Evolutionary conservation across 2,113 vertebrate genomes (phyloP).

Genomic region (Misgurnus anguillicaudatus): DNA sequence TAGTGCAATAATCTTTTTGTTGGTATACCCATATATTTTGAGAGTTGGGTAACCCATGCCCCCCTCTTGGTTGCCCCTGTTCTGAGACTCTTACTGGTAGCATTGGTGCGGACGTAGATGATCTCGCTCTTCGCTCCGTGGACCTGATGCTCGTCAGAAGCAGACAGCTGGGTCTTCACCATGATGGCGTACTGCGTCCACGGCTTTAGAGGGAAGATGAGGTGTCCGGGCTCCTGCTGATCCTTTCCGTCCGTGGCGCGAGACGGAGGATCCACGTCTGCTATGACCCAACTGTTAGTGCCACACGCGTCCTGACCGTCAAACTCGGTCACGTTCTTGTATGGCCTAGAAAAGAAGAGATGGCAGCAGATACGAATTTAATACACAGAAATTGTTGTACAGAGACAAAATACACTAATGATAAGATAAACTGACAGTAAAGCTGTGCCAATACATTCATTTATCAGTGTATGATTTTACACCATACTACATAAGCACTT

Average conservation of each 20-base stretch:
- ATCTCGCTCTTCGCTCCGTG: conserved; percentile 94
- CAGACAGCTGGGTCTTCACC: conserved; percentile 92
- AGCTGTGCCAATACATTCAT: too few species aligned
- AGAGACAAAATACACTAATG: neutral
- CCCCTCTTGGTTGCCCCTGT: too few species aligned
- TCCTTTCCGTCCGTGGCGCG: conserved; percentile 47
- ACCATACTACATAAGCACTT: too few species aligned
- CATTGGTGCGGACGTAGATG: conserved; percentile 91
- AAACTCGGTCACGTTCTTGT: conserved; percentile 93
- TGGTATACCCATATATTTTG: too few species aligned
- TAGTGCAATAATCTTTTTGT: too few species aligned
- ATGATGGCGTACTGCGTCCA: conserved; percentile 98
- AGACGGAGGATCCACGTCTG: conserved; percentile 89
- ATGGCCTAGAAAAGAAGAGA: conserved; percentile 74
- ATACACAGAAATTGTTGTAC: conserved; percentile 75
- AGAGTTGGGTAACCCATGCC: too few species aligned
- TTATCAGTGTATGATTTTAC: too few species aligned
- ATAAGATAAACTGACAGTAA: too few species aligned
- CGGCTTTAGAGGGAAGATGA: conserved; percentile 87
- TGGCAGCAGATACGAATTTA: conserved; percentile 47
- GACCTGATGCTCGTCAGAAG: conserved; percentile 87
- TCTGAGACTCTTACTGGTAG: conserved; percentile 81
- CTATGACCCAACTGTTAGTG: conserved; percentile 95
- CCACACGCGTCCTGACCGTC: conserved; percentile 95
- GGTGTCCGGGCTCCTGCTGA: conserved; percentile 77